Evolutionary conservation across 2,113 vertebrate genomes (phyloP).

Genomic region (Gyps fulvus): DNA sequence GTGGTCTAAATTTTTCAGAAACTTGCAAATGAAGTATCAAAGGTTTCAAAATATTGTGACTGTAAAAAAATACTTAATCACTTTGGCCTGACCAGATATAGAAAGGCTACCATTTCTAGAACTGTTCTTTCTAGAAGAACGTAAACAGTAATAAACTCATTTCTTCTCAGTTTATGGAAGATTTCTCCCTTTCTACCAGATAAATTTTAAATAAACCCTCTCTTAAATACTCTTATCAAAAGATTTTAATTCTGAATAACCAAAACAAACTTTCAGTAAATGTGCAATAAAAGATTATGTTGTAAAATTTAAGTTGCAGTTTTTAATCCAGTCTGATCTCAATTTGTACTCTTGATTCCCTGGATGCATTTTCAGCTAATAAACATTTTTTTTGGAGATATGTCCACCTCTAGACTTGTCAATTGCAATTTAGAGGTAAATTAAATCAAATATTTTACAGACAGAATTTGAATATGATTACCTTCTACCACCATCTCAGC

Average conservation of each 20-base stretch:
- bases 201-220: neutral
- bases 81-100: neutral
- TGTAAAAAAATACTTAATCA: neutral
- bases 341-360: neutral
- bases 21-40: neutral
- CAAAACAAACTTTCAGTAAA: neutral
- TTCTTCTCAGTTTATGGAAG: neutral
- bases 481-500: neutral
- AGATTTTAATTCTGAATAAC: neutral
- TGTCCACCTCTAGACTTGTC: neutral
- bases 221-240: neutral
- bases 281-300: neutral
- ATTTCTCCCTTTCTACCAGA: neutral
- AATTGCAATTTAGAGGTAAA: neutral
- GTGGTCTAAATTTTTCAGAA: neutral
- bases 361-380: neutral
- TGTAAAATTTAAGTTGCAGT: neutral
- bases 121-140: neutral
- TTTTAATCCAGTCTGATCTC: neutral
- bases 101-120: neutral
- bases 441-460: conserved; percentile 22
- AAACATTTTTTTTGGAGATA: neutral
- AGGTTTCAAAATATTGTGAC: neutral
- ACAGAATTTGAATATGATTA: neutral
- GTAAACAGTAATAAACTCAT: neutral